Evolutionary conservation across 2,113 vertebrate genomes (phyloP).

Genomic region (Arvicanthis niloticus): DNA sequence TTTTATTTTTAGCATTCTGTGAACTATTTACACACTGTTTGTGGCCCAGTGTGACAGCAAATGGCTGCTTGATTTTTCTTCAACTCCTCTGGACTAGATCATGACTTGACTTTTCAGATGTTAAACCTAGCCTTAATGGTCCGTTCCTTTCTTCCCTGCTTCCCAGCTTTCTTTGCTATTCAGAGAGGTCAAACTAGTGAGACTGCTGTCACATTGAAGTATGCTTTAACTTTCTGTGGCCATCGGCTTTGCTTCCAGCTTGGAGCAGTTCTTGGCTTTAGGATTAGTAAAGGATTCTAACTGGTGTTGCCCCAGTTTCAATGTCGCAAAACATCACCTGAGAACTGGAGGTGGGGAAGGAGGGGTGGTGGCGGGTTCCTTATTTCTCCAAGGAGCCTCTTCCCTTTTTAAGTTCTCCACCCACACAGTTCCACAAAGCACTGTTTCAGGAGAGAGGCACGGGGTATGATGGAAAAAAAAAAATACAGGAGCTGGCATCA

Average conservation of each 20-base stretch:
- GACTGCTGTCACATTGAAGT: background rate
- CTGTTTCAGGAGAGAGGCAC: slow-evolving; percentile 44
- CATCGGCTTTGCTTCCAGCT: background rate
- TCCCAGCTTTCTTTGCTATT: background rate
- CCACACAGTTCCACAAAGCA: slow-evolving; percentile 67
- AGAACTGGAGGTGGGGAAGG: slow-evolving; percentile 69
- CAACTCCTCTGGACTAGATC: background rate
- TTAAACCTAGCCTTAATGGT: background rate
- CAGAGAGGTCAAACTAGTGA: background rate
- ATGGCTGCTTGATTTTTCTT: background rate
- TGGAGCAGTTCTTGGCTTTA: background rate
- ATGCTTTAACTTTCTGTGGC: background rate
- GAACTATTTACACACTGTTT: background rate
- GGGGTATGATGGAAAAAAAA: background rate
- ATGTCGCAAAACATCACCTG: slow-evolving; percentile 72
- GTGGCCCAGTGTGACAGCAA: background rate
- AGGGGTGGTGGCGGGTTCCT: slow-evolving; percentile 52
- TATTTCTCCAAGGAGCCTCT: slow-evolving; percentile 57
- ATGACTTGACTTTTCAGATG: background rate
- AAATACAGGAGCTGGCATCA: slow-evolving; percentile 12
- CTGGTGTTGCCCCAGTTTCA: slow-evolving; percentile 54
- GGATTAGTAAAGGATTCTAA: slow-evolving; percentile 10
- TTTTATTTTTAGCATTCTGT: slow-evolving; percentile 25
- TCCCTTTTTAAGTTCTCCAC: slow-evolving; percentile 67
- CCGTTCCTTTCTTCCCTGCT: background rate